Conservation (phyloP, 2,888 invertebrate genomes). For the Metopia argyrocephala region DNA sequence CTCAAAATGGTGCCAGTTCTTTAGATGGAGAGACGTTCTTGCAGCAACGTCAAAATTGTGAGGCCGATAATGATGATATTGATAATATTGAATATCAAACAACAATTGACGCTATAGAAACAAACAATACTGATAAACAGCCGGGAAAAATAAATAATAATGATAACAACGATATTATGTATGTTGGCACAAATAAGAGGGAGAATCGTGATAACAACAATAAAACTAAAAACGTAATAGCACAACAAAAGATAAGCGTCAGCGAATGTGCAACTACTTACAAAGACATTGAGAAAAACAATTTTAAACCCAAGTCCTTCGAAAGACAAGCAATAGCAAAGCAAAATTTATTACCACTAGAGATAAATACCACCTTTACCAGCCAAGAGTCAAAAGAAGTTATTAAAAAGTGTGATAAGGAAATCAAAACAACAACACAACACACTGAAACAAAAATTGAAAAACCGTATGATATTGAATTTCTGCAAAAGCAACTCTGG, state of each 20-base stretch:
- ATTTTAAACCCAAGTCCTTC: neutral
- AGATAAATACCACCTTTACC: neutral
- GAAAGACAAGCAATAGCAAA: neutral
- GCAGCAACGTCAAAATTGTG: neutral
- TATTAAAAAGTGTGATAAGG: neutral
- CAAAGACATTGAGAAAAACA: neutral
- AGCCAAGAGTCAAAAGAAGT: neutral
- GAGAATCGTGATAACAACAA: slow-evolving; percentile 27
- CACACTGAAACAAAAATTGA: neutral
- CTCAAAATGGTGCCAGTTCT: slow-evolving; percentile 33
- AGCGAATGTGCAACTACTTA: neutral
- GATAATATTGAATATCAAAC: slow-evolving; percentile 1
- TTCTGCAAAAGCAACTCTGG: neutral
- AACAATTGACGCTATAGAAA: slow-evolving; percentile 30
- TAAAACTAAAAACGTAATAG: slow-evolving; percentile 31
- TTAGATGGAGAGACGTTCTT: slow-evolving; percentile 25
- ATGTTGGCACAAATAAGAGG: slow-evolving; percentile 16
- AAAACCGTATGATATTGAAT: neutral
- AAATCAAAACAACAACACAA: slow-evolving; percentile 5
- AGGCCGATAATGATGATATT: slow-evolving; percentile 12
- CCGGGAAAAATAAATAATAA: neutral
- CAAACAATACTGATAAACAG: slow-evolving; percentile 48
- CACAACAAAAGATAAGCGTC: slow-evolving; percentile 45
- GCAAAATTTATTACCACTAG: neutral
- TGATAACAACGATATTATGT: slow-evolving; percentile 16